Evolutionary conservation across 64 coral and sea anemone species (phyloP), one percentile per base, ranked within the genome.

Genomic region (Exaiptasia diaphana): DNA sequence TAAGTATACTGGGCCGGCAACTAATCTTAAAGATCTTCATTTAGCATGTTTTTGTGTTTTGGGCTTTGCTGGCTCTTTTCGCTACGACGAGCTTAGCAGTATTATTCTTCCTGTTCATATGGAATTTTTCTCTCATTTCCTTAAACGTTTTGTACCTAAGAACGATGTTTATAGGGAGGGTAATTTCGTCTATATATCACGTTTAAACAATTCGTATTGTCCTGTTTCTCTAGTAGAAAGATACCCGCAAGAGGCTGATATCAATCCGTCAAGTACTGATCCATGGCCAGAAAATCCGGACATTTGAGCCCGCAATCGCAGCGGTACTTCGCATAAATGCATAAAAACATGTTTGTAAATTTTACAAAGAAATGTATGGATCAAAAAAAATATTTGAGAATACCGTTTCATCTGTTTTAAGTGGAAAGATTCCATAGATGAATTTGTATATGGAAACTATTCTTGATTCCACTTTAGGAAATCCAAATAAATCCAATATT

Each of bases 141-240:
- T 92, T 32, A 74, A 41, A 35, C 79, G 85, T 55, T 75, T 80
- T 28, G 62, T 90, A 38, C 77, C 78, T 64, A 82, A 82, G 33
- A 82, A 32, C 27, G 78, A 90, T 82, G 21, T 49, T 39, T 75
- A 89, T 67, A 39, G 78, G 5, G 78, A 82, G 36, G 67, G 81
- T 15, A 81, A 81, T 37, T 73, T 41, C 43, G 76, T 89, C 10
- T 81, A 73, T 61, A 89, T 89, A 46, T 73, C 36, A 23, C 28
- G 38, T 24, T 82, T 81, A 53, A 35, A 32, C 27, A 64, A 39
- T 45, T 24, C 33, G 53, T 88, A 88, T 45, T 88, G 75, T 20
- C 85, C 85, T 4, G 85, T 88, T 39, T 40, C 40, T 9, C 60
- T 88, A 38, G 13, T 79, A 72, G 74, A 78, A 45, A 58, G 73